phyloP scores from a whole-genome alignment of 2,888 invertebrate species.

The Nemurella pictetii region DNA sequence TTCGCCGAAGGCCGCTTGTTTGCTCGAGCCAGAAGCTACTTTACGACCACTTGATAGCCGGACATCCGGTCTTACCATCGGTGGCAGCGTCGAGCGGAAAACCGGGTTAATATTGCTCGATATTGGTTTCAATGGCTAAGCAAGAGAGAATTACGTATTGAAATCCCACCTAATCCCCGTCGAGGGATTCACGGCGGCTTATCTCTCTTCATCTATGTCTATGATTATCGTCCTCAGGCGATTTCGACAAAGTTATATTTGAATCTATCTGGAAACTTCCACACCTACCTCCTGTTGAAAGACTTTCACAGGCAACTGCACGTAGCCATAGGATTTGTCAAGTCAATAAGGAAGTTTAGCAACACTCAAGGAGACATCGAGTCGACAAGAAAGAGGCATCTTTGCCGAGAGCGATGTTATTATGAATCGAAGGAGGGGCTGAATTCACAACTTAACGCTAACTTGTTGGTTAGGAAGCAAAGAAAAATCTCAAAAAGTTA shows the following conservation, averaged over 20 bases:
- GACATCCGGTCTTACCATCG: not conserved
- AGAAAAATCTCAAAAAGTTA: too few species aligned
- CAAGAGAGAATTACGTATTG: not conserved
- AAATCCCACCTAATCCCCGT: not conserved
- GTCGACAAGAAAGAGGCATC: not conserved
- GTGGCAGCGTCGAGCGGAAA: not conserved
- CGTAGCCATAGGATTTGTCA: not conserved
- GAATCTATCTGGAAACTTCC: not conserved
- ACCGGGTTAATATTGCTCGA: constrained; percentile 10
- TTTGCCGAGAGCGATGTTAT: not conserved
- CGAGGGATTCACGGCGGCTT: not conserved
- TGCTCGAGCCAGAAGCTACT: not conserved
- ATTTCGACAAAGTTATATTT: not conserved
- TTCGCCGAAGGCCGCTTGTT: not conserved
- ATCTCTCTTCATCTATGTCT: not conserved
- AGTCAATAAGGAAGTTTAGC: constrained; percentile 8
- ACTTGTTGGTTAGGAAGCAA: not conserved
- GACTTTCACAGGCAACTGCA: not conserved
- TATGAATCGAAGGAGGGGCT: too few species aligned
- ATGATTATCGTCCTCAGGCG: not conserved
- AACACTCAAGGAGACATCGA: not conserved
- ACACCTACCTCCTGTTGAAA: not conserved
- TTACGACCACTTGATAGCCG: not conserved
- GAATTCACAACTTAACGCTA: not conserved
- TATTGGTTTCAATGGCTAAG: constrained; percentile 15